These are phyloP conservation scores for Tipula confusa DNA, from an alignment of 2,888 invertebrate species.

Conservation along the genomic window DNA sequence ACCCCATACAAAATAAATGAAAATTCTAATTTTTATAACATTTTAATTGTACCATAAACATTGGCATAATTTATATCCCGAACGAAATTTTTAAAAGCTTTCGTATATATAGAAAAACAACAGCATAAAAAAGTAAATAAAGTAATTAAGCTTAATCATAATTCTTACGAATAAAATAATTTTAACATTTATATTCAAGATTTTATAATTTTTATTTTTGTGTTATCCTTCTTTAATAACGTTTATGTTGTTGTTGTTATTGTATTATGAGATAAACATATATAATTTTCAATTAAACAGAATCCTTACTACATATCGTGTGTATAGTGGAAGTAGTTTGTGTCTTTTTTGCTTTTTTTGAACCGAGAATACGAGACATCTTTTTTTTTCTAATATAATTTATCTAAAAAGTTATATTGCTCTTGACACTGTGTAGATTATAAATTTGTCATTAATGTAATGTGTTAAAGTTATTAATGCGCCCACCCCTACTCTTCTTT, in stretches of 20 bases:
- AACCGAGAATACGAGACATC: not conserved
- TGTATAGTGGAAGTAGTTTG: not conserved
- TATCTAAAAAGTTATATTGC: not conserved
- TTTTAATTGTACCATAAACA: conserved; percentile 20
- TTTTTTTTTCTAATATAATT: not conserved
- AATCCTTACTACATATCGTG: not conserved
- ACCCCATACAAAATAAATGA: not conserved
- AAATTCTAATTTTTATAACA: conserved; percentile 16
- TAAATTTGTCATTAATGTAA: conserved; percentile 16
- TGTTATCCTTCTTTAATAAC: not conserved
- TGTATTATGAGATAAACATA: not conserved
- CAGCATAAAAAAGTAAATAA: not conserved
- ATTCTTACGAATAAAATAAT: not conserved
- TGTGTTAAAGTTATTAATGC: not conserved
- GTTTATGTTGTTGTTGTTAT: not conserved
- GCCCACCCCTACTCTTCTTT: no score
- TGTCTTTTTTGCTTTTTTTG: no score
- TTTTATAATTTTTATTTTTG: not conserved
- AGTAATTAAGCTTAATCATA: conserved; percentile 16
- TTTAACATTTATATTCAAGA: not conserved
- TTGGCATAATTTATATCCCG: conserved; percentile 6
- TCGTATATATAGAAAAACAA: not conserved
- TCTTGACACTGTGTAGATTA: not conserved
- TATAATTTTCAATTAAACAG: not conserved
- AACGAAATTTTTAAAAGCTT: not conserved